Conservation (phyloP, 2,888 invertebrate species). For the Sminthurides aquaticus region DNA sequence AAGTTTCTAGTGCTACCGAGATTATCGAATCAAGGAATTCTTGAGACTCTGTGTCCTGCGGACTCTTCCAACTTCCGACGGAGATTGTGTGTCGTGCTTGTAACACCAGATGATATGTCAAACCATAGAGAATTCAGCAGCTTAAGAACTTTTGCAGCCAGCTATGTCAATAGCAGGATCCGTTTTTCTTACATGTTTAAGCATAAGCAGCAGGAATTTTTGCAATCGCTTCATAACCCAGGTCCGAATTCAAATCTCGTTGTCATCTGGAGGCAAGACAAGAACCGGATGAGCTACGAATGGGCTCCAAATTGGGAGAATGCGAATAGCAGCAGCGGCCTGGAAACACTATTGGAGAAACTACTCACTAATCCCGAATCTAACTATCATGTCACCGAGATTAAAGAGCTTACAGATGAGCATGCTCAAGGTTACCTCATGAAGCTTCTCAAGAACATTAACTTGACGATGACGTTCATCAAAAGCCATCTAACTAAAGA, state of each 20-base stretch:
- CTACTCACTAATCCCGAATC: conserved; percentile 46
- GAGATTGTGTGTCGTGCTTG: conserved; percentile 68
- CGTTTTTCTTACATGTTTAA: conserved; percentile 79
- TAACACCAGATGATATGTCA: conserved; percentile 52
- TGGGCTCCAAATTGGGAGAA: conserved; percentile 67
- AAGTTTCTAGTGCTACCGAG: conserved; percentile 80
- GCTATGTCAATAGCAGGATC: conserved; percentile 53
- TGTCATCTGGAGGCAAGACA: conserved; percentile 68
- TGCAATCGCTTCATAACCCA: conserved; percentile 15
- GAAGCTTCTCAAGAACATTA: conserved; percentile 58
- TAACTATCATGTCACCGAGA: conserved; percentile 20
- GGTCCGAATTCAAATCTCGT: conserved; percentile 28
- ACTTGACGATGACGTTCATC: conserved; percentile 63
- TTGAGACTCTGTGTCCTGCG: conserved; percentile 80
- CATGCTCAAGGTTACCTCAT: conserved; percentile 66
- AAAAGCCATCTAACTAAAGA: conserved; percentile 66
- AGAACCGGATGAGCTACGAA: conserved; percentile 79
- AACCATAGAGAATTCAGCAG: conserved; percentile 14
- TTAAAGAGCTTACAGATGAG: conserved; percentile 68
- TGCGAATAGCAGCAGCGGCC: conserved; percentile 48
- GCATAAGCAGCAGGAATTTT: conserved; percentile 74
- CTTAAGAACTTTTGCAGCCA: conserved; percentile 21
- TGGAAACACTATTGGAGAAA: conserved; percentile 64
- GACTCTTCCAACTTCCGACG: conserved; percentile 72
- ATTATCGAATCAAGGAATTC: conserved; percentile 74